A percentile compares a stretch with the other conserved stretches of the same genome.
These are phyloP conservation scores for Drosophila parthenogenetica DNA, from an alignment of 2,888 invertebrate genomes.

Conservation along the genomic window DNA sequence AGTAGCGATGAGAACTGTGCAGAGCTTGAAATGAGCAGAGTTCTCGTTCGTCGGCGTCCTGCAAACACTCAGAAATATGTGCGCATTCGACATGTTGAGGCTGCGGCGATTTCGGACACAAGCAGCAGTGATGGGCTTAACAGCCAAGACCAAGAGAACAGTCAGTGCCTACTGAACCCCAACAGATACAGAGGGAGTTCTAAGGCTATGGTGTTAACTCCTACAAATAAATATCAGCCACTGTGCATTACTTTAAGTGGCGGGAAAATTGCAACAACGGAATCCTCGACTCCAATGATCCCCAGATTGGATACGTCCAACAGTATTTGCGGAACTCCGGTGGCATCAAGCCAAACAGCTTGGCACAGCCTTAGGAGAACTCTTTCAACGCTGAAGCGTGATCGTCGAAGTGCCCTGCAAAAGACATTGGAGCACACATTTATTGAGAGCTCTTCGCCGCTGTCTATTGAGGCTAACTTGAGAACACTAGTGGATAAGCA, in stretches of 20 bases:
- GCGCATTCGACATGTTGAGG: neutral
- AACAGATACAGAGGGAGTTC: conserved; percentile 1
- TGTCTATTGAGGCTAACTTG: conserved; percentile 28
- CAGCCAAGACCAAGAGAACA: conserved; percentile 21
- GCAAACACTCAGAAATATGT: conserved; percentile 16
- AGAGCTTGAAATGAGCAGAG: conserved; percentile 1
- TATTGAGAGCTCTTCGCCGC: conserved; percentile 11
- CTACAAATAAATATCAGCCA: conserved; percentile 32
- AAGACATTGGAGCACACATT: conserved; percentile 4
- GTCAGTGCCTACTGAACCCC: neutral
- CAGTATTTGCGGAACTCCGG: neutral
- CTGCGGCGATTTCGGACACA: conserved; percentile 29
- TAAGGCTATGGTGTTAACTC: conserved; percentile 11
- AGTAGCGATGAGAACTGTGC: conserved; percentile 17
- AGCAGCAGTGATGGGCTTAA: conserved; percentile 41
- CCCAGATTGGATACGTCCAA: neutral
- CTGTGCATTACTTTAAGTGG: conserved; percentile 21
- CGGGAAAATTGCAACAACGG: conserved; percentile 1
- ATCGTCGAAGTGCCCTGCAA: conserved; percentile 13
- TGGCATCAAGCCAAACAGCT: neutral
- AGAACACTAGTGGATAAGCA: conserved; percentile 8
- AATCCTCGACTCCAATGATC: neutral
- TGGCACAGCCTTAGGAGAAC: conserved; percentile 21
- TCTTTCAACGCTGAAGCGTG: neutral
- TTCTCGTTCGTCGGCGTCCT: conserved; percentile 1